Evolutionary conservation across 2,113 vertebrate genomes (phyloP).

Genomic region (Proterorhinus semilunaris): DNA sequence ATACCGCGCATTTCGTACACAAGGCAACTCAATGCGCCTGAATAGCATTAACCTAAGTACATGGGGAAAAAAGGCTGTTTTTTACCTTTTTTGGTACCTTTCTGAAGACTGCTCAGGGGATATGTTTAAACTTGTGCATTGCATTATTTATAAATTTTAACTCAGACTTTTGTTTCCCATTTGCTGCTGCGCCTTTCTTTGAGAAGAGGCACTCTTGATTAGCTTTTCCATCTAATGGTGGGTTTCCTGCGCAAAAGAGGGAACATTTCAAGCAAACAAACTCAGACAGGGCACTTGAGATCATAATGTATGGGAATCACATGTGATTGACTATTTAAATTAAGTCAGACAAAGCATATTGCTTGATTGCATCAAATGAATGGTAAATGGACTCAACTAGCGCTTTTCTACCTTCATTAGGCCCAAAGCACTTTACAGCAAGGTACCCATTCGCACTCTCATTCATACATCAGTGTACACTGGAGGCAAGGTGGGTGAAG

Average conservation of each 20-base stretch:
- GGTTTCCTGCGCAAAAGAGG: conserved; percentile 70
- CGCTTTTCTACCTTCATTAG: no score
- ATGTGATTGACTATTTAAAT: conserved; percentile 23
- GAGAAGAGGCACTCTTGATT: conserved; percentile 50
- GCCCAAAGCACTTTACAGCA: conserved; percentile 2
- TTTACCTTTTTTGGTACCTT: no score
- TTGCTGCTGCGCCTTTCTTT: conserved; percentile 47
- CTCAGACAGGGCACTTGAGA: conserved; percentile 45
- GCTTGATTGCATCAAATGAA: neutral
- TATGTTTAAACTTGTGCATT: neutral
- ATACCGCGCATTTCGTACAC: no score
- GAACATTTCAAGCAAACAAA: conserved; percentile 56
- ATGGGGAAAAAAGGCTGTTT: no score
- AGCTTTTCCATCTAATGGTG: conserved; percentile 67
- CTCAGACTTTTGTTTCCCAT: conserved; percentile 48
- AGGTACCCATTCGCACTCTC: neutral
- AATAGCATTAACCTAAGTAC: no score
- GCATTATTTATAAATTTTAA: conserved; percentile 12
- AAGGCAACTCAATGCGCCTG: no score
- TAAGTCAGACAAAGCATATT: neutral
- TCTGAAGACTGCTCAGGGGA: no score
- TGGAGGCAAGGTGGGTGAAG: no score
- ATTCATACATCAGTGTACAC: no score
- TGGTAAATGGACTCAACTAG: no score
- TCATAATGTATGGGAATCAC: conserved; percentile 55